These are phyloP conservation scores for Clarias macrocephalus DNA, from an alignment of 2,113 vertebrate genomes.

Conservation along the genomic window DNA sequence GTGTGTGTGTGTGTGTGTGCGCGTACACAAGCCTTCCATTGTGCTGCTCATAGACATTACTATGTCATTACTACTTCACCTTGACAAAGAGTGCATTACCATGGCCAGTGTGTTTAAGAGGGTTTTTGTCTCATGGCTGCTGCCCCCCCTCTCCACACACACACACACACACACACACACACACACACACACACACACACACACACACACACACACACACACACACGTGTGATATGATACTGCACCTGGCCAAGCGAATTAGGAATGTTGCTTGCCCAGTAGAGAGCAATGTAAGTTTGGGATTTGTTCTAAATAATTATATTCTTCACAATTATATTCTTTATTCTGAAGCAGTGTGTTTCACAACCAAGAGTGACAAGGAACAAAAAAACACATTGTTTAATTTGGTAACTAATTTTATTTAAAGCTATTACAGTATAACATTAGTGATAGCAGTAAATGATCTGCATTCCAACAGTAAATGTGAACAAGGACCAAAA, in stretches of 20 bases:
- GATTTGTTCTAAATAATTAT: not conserved
- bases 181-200: too few species aligned
- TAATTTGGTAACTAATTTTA: not conserved
- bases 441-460: not conserved
- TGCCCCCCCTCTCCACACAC: too few species aligned
- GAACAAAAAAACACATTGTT: not conserved
- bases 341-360: not conserved
- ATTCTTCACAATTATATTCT: not conserved
- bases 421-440: not conserved
- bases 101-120: not conserved
- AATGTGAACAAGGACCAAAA: not conserved
- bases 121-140: not conserved
- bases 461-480: not conserved
- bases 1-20: not conserved
- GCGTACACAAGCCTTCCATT: not conserved
- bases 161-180: too few species aligned
- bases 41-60: constrained; percentile 2
- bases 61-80: not conserved
- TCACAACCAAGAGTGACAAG: not conserved
- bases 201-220: not conserved
- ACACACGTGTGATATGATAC: not conserved
- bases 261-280: not conserved
- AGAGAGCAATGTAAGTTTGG: not conserved
- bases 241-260: not conserved
- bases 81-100: not conserved